Percentiles rank a stretch among this genome's conserved stretches.
phyloP scores from a whole-genome alignment of 1,140 invertebrate genomes.

The Aricia agestis region DNA sequence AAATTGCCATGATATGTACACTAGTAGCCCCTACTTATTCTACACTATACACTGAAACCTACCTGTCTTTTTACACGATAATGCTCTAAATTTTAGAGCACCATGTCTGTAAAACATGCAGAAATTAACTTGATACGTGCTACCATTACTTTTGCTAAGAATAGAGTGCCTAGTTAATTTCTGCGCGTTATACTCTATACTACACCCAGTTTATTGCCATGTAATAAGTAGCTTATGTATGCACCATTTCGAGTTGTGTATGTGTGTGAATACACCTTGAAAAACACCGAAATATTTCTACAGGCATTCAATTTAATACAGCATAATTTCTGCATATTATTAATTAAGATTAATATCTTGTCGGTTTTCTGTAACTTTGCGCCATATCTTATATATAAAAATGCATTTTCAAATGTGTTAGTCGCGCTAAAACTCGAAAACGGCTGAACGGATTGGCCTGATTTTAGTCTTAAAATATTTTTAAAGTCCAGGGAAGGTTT shows the following conservation, averaged over 20 bases:
- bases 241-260: neutral
- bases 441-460: no score
- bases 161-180: no score
- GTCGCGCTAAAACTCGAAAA: no score
- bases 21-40: conserved; percentile 42
- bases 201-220: conserved; percentile 47
- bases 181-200: conserved; percentile 23
- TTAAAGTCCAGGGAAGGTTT: no score
- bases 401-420: no score
- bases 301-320: neutral
- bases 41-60: conserved; percentile 50
- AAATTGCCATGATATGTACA: conserved; percentile 69
- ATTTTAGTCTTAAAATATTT: no score
- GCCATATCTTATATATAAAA: no score
- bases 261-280: neutral
- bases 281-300: neutral
- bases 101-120: conserved; percentile 21
- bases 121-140: no score
- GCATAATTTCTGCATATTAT: neutral
- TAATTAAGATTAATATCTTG: no score
- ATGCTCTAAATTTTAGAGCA: conserved; percentile 70
- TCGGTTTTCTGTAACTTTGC: no score
- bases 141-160: no score
- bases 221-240: conserved; percentile 24
- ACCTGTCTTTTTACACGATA: conserved; percentile 58